Conservation (phyloP, 2,888 invertebrate genomes). For the Dynastes maya region DNA sequence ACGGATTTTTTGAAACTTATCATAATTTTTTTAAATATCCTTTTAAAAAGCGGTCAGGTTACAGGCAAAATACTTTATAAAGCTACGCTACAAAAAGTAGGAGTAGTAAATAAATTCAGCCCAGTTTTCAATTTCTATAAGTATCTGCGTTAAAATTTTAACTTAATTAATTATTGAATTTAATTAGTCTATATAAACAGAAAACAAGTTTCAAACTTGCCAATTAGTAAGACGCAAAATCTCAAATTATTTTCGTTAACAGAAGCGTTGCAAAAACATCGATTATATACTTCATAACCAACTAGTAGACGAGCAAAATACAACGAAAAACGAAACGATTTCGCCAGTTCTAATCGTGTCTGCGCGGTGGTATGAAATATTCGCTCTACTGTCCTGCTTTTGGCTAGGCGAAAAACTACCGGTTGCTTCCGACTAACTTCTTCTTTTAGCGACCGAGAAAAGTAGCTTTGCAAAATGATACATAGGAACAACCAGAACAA, state of each 20-base stretch:
- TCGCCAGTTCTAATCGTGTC: constrained; percentile 17
- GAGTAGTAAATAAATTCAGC: too few relatives aligned
- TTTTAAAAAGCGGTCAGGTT: too few relatives aligned
- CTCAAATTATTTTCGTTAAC: background rate
- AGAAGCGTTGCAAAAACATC: background rate
- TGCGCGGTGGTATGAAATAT: background rate
- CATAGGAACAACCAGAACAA: constrained; percentile 15
- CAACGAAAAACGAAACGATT: constrained; percentile 36
- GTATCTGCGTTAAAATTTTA: too few relatives aligned
- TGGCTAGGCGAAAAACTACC: constrained; percentile 50
- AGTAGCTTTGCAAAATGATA: constrained; percentile 27
- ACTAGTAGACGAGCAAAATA: background rate
- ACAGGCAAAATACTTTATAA: too few relatives aligned
- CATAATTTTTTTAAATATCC: too few relatives aligned
- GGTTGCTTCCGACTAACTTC: constrained; percentile 2
- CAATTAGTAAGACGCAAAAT: constrained; percentile 15
- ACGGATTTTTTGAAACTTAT: too few relatives aligned
- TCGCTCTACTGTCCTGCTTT: constrained; percentile 53
- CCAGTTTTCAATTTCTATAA: too few relatives aligned
- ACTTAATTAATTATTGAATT: background rate
- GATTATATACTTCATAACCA: background rate
- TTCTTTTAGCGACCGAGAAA: constrained; percentile 5
- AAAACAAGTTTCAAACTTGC: constrained; percentile 2
- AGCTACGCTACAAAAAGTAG: too few relatives aligned
- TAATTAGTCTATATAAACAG: background rate